phyloP scores from a whole-genome alignment of 2,113 vertebrate genomes.

The Silurus asotus region DNA sequence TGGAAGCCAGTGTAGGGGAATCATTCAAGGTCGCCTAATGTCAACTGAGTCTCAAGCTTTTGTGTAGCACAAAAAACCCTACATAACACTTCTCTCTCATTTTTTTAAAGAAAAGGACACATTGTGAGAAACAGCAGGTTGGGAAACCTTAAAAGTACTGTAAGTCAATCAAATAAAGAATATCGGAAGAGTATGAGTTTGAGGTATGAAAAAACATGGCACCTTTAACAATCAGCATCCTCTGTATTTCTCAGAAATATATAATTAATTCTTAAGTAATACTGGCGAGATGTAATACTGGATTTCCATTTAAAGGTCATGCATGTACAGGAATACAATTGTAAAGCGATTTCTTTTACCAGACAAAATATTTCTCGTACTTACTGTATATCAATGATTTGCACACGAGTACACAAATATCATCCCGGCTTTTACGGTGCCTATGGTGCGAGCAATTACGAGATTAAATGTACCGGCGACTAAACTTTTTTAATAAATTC shows the following conservation, averaged over 20 bases:
- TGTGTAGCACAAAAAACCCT: constrained; percentile 45
- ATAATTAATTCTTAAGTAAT: not conserved
- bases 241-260: not conserved
- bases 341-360: not conserved
- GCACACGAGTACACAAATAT: not conserved
- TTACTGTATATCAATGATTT: not conserved
- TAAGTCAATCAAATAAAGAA: not conserved
- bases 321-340: too few species aligned
- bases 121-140: not conserved
- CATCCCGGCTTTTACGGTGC: not conserved
- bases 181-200: not conserved
- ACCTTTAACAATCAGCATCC: not conserved
- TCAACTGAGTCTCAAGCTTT: constrained; percentile 36
- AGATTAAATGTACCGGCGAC: not conserved
- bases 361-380: not conserved
- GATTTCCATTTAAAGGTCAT: too few species aligned
- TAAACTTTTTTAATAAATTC: not conserved
- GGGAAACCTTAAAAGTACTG: not conserved
- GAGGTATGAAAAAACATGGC: not conserved
- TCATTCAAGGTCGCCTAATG: constrained; percentile 50
- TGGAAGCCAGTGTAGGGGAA: constrained; percentile 26
- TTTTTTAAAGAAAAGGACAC: not conserved
- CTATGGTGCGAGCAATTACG: not conserved
- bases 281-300: too few species aligned
- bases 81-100: constrained; percentile 17